These are phyloP conservation scores for Poeciliopsis prolifica DNA, from an alignment of 2,113 vertebrate species.

Conservation along the genomic window DNA sequence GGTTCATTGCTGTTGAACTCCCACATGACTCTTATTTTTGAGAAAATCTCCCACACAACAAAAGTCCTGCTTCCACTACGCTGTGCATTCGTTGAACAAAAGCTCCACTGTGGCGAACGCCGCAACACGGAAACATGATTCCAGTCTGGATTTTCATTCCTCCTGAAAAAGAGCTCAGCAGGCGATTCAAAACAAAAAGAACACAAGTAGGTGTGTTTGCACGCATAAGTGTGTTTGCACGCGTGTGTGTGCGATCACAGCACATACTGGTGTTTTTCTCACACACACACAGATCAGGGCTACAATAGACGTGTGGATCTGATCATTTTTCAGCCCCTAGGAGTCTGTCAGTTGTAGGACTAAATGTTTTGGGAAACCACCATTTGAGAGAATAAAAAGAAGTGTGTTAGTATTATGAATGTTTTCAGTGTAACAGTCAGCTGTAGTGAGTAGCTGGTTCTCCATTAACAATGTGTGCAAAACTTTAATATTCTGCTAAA, in stretches of 20 bases:
- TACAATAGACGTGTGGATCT: not conserved
- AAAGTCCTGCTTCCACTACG: not conserved
- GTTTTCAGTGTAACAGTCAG: conserved; percentile 35
- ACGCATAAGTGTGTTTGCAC: not conserved
- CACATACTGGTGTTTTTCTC: conserved; percentile 6
- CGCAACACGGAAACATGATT: conserved; percentile 41
- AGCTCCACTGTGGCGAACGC: conserved; percentile 16
- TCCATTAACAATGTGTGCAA: too few species aligned
- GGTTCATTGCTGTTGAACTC: not conserved
- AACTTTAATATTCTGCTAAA: too few species aligned
- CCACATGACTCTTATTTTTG: not conserved
- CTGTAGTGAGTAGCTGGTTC: conserved; percentile 20
- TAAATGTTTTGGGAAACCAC: conserved; percentile 60
- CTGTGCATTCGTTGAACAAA: conserved; percentile 23
- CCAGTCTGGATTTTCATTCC: conserved; percentile 19
- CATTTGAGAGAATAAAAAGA: conserved; percentile 22
- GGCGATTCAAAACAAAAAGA: conserved; percentile 29
- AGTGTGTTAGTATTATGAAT: conserved; percentile 48
- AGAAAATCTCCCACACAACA: conserved; percentile 24
- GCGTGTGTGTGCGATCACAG: not conserved
- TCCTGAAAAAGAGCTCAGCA: conserved; percentile 47
- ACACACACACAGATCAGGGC: conserved; percentile 1
- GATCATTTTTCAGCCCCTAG: conserved; percentile 56
- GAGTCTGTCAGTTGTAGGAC: conserved; percentile 31
- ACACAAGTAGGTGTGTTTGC: conserved; percentile 16